These are phyloP conservation scores for Acrocephalus arundinaceus DNA, from an alignment of 2,113 vertebrate species.

Conservation along the genomic window DNA sequence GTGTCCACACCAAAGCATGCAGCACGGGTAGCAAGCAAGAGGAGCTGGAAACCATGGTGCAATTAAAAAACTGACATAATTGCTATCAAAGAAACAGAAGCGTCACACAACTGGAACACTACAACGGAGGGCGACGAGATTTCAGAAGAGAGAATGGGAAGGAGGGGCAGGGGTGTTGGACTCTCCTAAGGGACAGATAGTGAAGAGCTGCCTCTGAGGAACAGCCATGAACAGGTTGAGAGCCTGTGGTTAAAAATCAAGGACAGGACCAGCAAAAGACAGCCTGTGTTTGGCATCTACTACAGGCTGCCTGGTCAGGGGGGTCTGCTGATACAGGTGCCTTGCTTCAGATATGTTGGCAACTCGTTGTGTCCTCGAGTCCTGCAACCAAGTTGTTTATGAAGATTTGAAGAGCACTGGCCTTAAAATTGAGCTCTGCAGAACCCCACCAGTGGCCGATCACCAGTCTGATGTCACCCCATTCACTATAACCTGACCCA, in stretches of 20 bases:
- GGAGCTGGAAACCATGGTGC: background rate
- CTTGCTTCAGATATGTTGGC: background rate
- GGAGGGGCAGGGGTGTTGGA: background rate
- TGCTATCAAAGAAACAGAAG: background rate
- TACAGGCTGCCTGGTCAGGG: background rate
- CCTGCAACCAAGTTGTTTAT: background rate
- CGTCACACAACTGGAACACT: background rate
- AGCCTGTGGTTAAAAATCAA: background rate
- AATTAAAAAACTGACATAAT: background rate
- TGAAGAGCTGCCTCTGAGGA: background rate
- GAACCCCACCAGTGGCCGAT: background rate
- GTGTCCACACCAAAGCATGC: background rate
- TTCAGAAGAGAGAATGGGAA: background rate
- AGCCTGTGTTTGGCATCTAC: background rate
- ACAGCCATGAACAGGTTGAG: background rate
- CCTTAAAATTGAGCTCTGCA: background rate
- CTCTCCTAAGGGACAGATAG: background rate
- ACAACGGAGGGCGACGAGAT: background rate
- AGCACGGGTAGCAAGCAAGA: background rate
- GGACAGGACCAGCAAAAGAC: background rate
- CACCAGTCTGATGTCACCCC: background rate
- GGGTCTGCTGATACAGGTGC: background rate
- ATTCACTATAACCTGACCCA: fast-evolving
- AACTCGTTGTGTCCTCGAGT: fast-evolving
- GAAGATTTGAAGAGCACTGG: background rate